Base-by-base conservation (phyloP, 2,888 invertebrate species). In the Parnassius smintheus region DNA sequence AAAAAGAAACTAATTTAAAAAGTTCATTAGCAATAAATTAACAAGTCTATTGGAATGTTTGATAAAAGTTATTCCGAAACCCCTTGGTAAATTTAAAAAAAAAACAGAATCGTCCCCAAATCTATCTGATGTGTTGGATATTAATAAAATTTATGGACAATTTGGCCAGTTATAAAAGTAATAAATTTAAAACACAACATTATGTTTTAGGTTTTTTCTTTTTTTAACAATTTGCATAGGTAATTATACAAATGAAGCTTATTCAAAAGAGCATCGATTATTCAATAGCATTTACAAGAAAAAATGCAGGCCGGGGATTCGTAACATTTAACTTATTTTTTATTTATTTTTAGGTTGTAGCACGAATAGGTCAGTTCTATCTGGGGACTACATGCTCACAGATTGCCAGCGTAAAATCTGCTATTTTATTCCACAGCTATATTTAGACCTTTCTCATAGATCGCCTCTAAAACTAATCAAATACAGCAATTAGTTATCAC, bases 11-110 rank as follows among this genome's bases (percentile, higher is more conserved):
- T 35, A 52, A 52, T 48, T 42, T 41, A 57, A 59, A 49, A 44
- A 48, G n/a, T 9, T 18, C 56, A 56, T 41, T 57, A 35, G 46
- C 52, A 56, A 62, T 57, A 62, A 56, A 22, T 53, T 57, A 18
- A 18, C 46, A 18, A 42, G 42, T 22, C 22, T 51, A 50, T 35
- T 13, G 10, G 12, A 41, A 42, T 18, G 48, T 53, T 53, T 42
- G 10, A 55, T 44, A 55, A 55, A 22, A 49, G 25, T 41, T 55
- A 54, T 48, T 60, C 54, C 42, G 49, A 60, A 60, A 60, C 13
- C 25, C 2, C 9, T 50, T 2, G 22, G 8, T 11, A 11, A 44
- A 11, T 48, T 25, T 3, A 35, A 35, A 35, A n/a, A 49, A 35
- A 51, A 61, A 50, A 55, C 45, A 12, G 41, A 35, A 55, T 55